These are phyloP conservation scores for Apodemia hepburni DNA, from an alignment of 2,888 invertebrate species.

Conservation along the genomic window DNA sequence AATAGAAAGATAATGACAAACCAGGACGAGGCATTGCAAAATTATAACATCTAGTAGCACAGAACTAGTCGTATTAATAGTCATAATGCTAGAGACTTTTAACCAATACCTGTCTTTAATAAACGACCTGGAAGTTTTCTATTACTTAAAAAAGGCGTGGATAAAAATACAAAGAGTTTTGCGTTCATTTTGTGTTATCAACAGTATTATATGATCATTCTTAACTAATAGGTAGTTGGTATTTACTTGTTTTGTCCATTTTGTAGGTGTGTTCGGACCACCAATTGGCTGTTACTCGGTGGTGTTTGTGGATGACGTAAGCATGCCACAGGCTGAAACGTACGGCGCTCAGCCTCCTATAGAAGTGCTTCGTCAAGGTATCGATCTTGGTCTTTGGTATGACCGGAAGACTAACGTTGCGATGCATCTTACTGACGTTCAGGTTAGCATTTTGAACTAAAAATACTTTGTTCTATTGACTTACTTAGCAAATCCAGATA, in stretches of 20 bases:
- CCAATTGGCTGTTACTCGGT: conserved; percentile 94
- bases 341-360: conserved; percentile 98
- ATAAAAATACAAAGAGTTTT: neutral
- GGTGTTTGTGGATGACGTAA: conserved; percentile 97
- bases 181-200: neutral
- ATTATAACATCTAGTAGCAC: too few relatives aligned
- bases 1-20: neutral
- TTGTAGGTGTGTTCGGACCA: conserved; percentile 91
- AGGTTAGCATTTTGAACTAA: conserved; percentile 66
- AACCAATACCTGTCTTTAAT: too few relatives aligned
- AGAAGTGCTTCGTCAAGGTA: conserved; percentile 93
- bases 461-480: neutral
- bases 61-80: too few relatives aligned
- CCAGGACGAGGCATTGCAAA: neutral
- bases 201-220: too few relatives aligned
- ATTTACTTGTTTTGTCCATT: too few relatives aligned
- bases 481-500: too few relatives aligned
- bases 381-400: conserved; percentile 95
- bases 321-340: conserved; percentile 93
- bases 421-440: conserved; percentile 91
- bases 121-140: too few relatives aligned
- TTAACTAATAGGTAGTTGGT: too few relatives aligned
- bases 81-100: too few relatives aligned
- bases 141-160: too few relatives aligned
- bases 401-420: conserved; percentile 90